A percentile compares a stretch with the other conserved stretches of the same genome.
These are phyloP conservation scores for Fissipunctia ypsillon DNA, from an alignment of 2,888 invertebrate genomes.

Conservation along the genomic window DNA sequence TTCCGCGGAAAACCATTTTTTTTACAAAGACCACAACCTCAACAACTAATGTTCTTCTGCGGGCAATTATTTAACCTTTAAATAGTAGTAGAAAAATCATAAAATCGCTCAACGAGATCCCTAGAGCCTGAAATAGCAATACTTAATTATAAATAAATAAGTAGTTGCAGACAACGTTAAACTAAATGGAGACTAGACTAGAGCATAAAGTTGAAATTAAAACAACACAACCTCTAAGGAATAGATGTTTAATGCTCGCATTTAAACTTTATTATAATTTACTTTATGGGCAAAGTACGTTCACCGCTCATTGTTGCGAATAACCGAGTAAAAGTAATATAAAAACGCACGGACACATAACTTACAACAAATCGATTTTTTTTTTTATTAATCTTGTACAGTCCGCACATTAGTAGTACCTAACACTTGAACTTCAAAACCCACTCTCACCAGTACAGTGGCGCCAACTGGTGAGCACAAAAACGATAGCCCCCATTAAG, in stretches of 20 bases:
- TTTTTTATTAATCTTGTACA: too few species aligned
- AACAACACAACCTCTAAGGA: slow-evolving; percentile 36
- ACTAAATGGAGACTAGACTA: slow-evolving; percentile 35
- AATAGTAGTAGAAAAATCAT: neutral
- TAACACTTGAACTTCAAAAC: too few species aligned
- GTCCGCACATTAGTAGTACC: too few species aligned
- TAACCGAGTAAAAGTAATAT: slow-evolving; percentile 18
- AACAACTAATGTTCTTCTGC: neutral
- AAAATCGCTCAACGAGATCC: neutral
- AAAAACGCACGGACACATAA: slow-evolving; percentile 2
- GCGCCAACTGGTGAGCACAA: too few species aligned
- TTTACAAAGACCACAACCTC: neutral
- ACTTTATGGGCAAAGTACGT: slow-evolving; percentile 34
- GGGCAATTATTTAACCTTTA: neutral
- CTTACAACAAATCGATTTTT: neutral
- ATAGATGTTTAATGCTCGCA: slow-evolving; percentile 46
- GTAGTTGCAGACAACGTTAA: slow-evolving; percentile 22
- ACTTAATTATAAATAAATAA: slow-evolving; percentile 37
- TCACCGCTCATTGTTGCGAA: slow-evolving; percentile 26
- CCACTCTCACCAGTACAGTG: too few species aligned
- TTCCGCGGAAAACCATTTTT: neutral
- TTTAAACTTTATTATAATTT: slow-evolving; percentile 61
- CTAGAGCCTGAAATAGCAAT: slow-evolving; percentile 2
- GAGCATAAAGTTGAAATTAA: slow-evolving; percentile 46
- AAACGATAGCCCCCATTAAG: too few species aligned